These are phyloP conservation scores for Macrophya annulata DNA, from an alignment of 2,888 invertebrate genomes.

Conservation along the genomic window DNA sequence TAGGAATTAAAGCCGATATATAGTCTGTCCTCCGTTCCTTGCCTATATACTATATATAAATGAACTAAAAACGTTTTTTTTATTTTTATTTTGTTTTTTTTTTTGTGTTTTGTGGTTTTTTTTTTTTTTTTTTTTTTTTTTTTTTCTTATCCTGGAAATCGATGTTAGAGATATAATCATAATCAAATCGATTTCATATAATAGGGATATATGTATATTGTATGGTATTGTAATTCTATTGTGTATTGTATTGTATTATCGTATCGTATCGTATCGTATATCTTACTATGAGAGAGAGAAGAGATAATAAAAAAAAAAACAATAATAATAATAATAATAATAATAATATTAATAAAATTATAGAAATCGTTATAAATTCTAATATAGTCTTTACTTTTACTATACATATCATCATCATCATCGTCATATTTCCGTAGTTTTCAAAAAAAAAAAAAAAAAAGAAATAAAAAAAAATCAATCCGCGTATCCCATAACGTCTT, in stretches of 20 bases:
- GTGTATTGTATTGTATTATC: conserved; percentile 46
- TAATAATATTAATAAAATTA: conserved; percentile 50
- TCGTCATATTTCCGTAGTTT: not conserved
- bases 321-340: conserved; percentile 62
- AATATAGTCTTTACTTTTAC: conserved; percentile 76
- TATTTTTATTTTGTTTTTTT: not conserved
- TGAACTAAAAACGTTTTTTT: conserved; percentile 14
- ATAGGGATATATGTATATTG: conserved; percentile 10
- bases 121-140: not conserved
- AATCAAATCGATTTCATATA: not conserved
- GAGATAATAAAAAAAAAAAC: conserved; percentile 45
- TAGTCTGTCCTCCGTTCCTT: conserved; percentile 73
- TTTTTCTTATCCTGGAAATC: not conserved
- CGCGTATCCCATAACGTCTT: not conserved
- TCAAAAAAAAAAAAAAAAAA: no score
- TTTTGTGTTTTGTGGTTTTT: not conserved
- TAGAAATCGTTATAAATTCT: conserved; percentile 62
- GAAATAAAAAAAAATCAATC: not conserved
- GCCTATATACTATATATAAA: conserved; percentile 40
- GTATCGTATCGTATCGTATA: conserved; percentile 58
- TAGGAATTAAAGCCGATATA: conserved; percentile 73
- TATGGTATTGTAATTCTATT: not conserved
- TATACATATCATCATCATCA: conserved; percentile 15
- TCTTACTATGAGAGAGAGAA: conserved; percentile 70
- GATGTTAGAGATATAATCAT: not conserved